These are phyloP conservation scores for Psittacus erithacus DNA, from an alignment of 2,113 vertebrate genomes.

Conservation along the genomic window DNA sequence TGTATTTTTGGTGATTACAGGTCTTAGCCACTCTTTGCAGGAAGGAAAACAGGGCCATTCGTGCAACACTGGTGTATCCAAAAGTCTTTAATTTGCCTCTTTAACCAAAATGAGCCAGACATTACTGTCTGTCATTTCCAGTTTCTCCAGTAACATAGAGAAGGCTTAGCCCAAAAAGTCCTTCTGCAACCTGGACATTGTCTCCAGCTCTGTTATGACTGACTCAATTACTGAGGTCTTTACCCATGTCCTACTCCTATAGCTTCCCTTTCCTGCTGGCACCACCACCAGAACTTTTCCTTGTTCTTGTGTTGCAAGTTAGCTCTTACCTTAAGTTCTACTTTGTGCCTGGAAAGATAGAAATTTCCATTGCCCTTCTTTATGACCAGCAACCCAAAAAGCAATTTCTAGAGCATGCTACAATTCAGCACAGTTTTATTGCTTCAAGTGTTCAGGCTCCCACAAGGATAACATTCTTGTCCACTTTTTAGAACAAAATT, in stretches of 20 bases:
- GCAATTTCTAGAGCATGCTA: background rate
- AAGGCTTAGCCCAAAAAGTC: background rate
- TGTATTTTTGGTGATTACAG: constrained; percentile 59
- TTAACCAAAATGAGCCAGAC: background rate
- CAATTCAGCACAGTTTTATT: background rate
- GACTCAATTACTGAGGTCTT: background rate
- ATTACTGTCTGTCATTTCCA: background rate
- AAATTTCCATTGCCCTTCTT: background rate
- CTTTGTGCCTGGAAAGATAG: background rate
- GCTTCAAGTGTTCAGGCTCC: background rate
- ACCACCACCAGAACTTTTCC: background rate
- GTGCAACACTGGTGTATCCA: background rate
- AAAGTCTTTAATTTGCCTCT: background rate
- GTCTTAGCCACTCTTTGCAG: background rate
- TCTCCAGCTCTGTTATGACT: background rate
- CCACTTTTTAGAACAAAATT: background rate
- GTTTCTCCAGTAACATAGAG: background rate
- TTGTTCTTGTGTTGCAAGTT: background rate
- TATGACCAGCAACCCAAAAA: background rate
- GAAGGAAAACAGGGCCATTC: background rate
- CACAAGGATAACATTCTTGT: background rate
- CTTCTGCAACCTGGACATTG: background rate
- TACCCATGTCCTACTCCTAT: background rate
- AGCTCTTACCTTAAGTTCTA: background rate
- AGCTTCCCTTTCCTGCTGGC: background rate